Evolutionary conservation across 2,888 invertebrate genomes (phyloP).

Genomic region (Hemistola chrysoprasaria): DNA sequence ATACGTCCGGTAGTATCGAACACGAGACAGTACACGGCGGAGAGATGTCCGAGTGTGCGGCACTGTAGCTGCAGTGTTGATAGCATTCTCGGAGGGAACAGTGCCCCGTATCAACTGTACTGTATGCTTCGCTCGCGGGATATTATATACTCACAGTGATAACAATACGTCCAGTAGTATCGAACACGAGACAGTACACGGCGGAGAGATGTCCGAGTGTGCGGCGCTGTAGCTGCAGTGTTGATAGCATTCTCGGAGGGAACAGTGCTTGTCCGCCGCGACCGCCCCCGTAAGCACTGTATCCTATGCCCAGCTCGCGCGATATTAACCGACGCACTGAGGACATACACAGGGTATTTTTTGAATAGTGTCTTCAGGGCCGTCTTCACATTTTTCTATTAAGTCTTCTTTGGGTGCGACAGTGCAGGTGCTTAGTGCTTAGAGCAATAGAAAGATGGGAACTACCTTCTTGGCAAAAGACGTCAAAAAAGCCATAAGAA

Average conservation of each 20-base stretch:
- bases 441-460: too few species aligned
- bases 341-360: background rate
- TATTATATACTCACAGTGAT: slow-evolving; percentile 85
- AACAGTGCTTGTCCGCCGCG: slow-evolving; percentile 42
- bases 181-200: slow-evolving; percentile 98
- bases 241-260: slow-evolving; percentile 71
- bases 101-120: too few species aligned
- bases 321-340: slow-evolving; percentile 57
- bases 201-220: slow-evolving; percentile 97
- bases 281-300: slow-evolving; percentile 20
- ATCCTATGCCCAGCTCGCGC: slow-evolving; percentile 52
- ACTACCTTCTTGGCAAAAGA: too few species aligned
- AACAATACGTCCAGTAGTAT: slow-evolving; percentile 94
- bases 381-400: too few species aligned
- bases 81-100: too few species aligned
- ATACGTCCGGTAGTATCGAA: slow-evolving; percentile 94
- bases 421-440: too few species aligned
- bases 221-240: slow-evolving; percentile 87
- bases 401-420: too few species aligned
- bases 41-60: slow-evolving; percentile 95
- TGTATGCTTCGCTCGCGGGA: too few species aligned
- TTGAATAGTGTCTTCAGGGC: too few species aligned
- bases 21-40: slow-evolving; percentile 96
- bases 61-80: too few species aligned
- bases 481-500: too few species aligned